Conservation (phyloP, 2,888 invertebrate species). For the Dynastes hyllus region DNA sequence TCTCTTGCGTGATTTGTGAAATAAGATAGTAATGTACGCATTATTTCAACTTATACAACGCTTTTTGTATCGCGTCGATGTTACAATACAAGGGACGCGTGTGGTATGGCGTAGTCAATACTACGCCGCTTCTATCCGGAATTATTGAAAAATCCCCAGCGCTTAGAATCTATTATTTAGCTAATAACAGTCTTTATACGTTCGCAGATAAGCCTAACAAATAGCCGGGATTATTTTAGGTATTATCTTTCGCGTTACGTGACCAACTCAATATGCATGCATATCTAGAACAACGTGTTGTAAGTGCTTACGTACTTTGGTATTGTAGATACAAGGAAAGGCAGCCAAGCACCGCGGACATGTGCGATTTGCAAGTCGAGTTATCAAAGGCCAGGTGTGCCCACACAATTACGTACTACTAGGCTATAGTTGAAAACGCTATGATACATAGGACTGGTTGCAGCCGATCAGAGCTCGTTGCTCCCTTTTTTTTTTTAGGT, state of each 20-base stretch:
- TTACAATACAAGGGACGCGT: neutral
- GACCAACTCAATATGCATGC: slow-evolving; percentile 37
- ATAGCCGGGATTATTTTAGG: slow-evolving; percentile 42
- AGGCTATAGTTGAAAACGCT: neutral
- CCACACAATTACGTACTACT: slow-evolving; percentile 27
- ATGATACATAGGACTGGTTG: slow-evolving; percentile 27
- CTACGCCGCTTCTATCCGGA: slow-evolving; percentile 4
- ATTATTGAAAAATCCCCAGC: slow-evolving; percentile 25
- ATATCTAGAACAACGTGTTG: slow-evolving; percentile 30
- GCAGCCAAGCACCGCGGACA: neutral
- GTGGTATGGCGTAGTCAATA: neutral
- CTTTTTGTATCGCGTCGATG: neutral
- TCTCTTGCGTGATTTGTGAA: neutral
- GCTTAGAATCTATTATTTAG: slow-evolving; percentile 38
- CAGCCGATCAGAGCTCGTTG: neutral
- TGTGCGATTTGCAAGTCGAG: slow-evolving; percentile 36
- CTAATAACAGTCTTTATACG: slow-evolving; percentile 43
- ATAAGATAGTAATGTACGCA: neutral
- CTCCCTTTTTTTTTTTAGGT: neutral
- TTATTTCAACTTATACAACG: no score
- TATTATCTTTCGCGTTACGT: slow-evolving; percentile 42
- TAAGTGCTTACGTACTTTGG: neutral
- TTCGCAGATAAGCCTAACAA: slow-evolving; percentile 41
- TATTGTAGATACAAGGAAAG: slow-evolving; percentile 3
- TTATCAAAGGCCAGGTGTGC: slow-evolving; percentile 46